Evolutionary conservation across 23 tunicate species (phyloP), one percentile per base, ranked within the genome.

Genomic region (Halocynthia aurantium): DNA sequence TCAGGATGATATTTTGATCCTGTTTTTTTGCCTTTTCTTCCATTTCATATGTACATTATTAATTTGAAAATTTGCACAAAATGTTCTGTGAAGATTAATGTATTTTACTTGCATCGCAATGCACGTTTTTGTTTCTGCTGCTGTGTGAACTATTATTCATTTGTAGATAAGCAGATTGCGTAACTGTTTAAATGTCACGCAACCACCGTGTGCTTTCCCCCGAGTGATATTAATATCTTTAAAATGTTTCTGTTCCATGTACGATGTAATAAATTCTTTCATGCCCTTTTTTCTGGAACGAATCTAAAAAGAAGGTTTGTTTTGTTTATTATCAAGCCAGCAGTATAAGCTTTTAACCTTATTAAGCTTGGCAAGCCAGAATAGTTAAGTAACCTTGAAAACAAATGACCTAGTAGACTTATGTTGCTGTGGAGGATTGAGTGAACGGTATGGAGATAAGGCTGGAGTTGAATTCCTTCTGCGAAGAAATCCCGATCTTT

Each of bases 341-440:
- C 15, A 13, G 63, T 58, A 13, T 5, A 15, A 10, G 70, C 70
- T 49, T 15, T 0, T 6, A 11, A 49, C 10, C 70, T 20, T 6
- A 15, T 20, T 8, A 15, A 20, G 70, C 31, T 49, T 65, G 22
- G 70, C 70, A 65, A 9, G n/a, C 70, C 31, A 20, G 19, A 65
- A n/a, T 58, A 20, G 70, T 65, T 10, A 20, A 9, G 19, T 49
- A 10, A 15, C 70, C 70, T 65, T 11, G 89, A 76, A 80, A 76
- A 84, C 17, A 84, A 57, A 73, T 84, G 82, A 2, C 89, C 89
- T 8, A 89, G 73, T 5, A 70, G 80, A n/a, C 66, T 56, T 56
- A 89, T 84, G 49, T 89, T 84, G 5, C 83, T 86, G 64, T 89
- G 96, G 67, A 89, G 52, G 11, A 89, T 67, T 8, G 85, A 81